A percentile compares a stretch with the other conserved stretches of the same genome.
These are phyloP conservation scores for Eulemur rufifrons DNA, from an alignment of 2,113 vertebrate species.

Conservation along the genomic window DNA sequence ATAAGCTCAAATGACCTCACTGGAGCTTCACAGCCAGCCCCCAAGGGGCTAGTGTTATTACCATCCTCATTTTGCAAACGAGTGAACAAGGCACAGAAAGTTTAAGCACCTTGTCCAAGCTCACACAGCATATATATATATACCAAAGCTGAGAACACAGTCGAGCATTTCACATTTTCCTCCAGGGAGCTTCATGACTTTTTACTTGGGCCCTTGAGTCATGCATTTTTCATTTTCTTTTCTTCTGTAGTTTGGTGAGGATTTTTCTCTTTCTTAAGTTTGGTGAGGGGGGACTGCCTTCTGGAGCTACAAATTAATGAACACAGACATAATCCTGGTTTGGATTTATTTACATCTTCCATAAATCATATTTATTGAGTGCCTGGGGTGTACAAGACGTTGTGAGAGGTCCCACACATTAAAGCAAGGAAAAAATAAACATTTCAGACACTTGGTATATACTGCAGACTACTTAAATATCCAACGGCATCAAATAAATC, in stretches of 20 bases:
- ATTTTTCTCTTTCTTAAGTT: conserved; percentile 38
- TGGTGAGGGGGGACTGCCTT: neutral
- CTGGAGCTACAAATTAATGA: conserved; percentile 69
- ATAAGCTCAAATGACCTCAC: neutral
- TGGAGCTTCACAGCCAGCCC: neutral
- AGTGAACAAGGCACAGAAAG: neutral
- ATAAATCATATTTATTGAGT: conserved; percentile 81
- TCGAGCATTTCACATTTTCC: neutral
- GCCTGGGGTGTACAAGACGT: conserved; percentile 72
- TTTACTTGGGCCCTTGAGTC: neutral
- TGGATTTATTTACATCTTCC: conserved; percentile 77
- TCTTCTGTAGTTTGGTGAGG: conserved; percentile 49
- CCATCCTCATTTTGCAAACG: neutral
- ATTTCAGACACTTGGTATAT: conserved; percentile 74
- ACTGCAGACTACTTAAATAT: conserved; percentile 76
- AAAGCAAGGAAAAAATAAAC: conserved; percentile 77
- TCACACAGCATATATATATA: neutral
- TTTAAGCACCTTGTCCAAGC: neutral
- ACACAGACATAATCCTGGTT: conserved; percentile 66
- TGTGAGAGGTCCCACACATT: conserved; percentile 74
- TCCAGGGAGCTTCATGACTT: neutral
- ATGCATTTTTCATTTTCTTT: neutral
- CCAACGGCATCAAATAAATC: conserved; percentile 77
- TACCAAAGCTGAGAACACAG: neutral
- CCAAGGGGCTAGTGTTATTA: no score